phyloP scores from a whole-genome alignment of 2,888 invertebrate species.

The Cheilosia grossa region DNA sequence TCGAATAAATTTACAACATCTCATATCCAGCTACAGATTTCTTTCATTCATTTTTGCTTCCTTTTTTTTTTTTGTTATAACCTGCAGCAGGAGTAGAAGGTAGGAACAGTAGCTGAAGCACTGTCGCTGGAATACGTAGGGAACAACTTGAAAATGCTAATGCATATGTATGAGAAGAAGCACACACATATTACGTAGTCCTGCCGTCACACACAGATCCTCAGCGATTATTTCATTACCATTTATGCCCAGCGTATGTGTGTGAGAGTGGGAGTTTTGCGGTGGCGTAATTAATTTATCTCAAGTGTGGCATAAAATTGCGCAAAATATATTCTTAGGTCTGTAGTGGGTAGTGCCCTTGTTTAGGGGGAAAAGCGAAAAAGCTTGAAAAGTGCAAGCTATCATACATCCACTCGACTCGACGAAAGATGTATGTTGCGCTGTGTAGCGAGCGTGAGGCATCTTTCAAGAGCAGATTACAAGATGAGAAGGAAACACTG shows the following conservation, averaged over 20 bases:
- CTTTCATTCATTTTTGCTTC: slow-evolving; percentile 15
- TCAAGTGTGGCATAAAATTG: slow-evolving; percentile 57
- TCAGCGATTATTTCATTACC: slow-evolving; percentile 72
- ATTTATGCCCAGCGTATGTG: slow-evolving; percentile 48
- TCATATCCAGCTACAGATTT: slow-evolving; percentile 68
- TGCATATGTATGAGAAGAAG: slow-evolving; percentile 55
- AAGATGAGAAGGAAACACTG: slow-evolving; percentile 47
- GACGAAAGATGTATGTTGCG: slow-evolving; percentile 22
- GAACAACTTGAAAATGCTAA: slow-evolving; percentile 60
- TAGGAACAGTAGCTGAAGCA: slow-evolving; percentile 27
- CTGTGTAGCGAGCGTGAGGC: slow-evolving; percentile 28
- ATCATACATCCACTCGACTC: slow-evolving; percentile 40
- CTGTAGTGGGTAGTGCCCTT: slow-evolving; percentile 25
- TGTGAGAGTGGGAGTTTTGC: slow-evolving; percentile 5
- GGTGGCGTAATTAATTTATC: slow-evolving; percentile 71
- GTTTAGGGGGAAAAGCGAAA: slow-evolving; percentile 22
- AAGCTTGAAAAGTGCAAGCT: slow-evolving; percentile 72
- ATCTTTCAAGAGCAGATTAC: slow-evolving; percentile 66
- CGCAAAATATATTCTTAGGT: slow-evolving; percentile 62
- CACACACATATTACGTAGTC: slow-evolving; percentile 21
- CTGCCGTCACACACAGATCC: slow-evolving; percentile 47
- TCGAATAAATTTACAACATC: slow-evolving; percentile 73
- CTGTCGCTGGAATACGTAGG: slow-evolving; percentile 44
- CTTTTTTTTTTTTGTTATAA: neutral
- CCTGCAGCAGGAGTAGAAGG: slow-evolving; percentile 4